These are phyloP conservation scores for Austrofundulus limnaeus DNA, from an alignment of 2,113 vertebrate species.

Conservation along the genomic window DNA sequence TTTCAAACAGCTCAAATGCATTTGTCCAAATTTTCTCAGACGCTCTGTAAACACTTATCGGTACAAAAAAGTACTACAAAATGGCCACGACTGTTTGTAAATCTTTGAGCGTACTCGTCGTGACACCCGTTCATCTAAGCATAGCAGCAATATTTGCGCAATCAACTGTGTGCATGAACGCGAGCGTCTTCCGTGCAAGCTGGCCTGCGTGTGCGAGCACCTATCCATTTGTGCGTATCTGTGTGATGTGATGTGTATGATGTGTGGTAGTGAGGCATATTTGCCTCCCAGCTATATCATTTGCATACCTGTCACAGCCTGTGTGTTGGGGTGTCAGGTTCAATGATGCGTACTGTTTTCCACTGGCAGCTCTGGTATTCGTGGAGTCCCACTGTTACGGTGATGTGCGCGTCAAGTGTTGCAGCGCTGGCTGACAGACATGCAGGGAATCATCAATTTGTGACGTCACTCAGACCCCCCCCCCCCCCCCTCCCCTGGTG, in stretches of 20 bases:
- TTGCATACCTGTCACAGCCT: conserved; percentile 73
- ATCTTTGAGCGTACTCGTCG: conserved; percentile 31
- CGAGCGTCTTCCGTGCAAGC: conserved; percentile 11
- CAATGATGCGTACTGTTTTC: conserved; percentile 61
- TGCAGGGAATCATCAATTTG: conserved; percentile 36
- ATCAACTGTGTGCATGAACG: conserved; percentile 40
- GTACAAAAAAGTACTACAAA: not conserved
- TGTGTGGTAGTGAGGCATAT: conserved; percentile 65
- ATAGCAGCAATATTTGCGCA: conserved; percentile 45
- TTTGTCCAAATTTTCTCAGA: conserved; percentile 14
- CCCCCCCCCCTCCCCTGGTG: too few species aligned
- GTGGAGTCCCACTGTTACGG: conserved; percentile 50
- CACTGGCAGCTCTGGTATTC: conserved; percentile 57
- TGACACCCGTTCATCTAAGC: conserved; percentile 58
- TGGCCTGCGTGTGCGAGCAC: conserved; percentile 35
- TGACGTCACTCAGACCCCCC: conserved; percentile 21
- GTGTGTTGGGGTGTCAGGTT: conserved; percentile 60
- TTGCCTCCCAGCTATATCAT: conserved; percentile 67
- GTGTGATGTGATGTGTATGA: conserved; percentile 70
- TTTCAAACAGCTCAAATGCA: not conserved
- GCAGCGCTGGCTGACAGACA: conserved; percentile 45
- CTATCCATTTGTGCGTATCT: conserved; percentile 58
- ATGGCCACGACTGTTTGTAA: conserved; percentile 8
- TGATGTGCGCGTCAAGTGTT: conserved; percentile 33
- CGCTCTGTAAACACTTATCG: conserved; percentile 7